phyloP scores from a whole-genome alignment of 2,797 vertebrate species.

The Sciaenops ocellatus region DNA sequence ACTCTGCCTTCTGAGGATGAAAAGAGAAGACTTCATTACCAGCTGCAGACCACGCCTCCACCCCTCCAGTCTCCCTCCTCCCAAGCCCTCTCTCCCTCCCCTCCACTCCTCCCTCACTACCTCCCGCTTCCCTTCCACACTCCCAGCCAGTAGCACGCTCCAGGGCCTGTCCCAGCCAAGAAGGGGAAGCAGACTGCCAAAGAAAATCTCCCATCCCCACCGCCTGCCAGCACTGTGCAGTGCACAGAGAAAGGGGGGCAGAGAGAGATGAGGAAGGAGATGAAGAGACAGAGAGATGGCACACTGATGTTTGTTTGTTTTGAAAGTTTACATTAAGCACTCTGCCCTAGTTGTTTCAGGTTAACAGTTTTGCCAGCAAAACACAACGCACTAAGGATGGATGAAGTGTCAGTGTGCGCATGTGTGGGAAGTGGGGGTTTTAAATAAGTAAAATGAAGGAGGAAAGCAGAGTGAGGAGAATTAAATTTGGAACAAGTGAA shows the following conservation, averaged over 20 bases:
- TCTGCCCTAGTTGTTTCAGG: slow-evolving; percentile 15
- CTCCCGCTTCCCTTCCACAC: slow-evolving; percentile 86
- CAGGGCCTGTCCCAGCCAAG: slow-evolving; percentile 84
- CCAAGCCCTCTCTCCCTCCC: slow-evolving; percentile 77
- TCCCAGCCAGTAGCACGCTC: slow-evolving; percentile 92
- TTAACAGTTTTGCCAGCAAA: slow-evolving; percentile 25
- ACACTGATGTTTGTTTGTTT: slow-evolving; percentile 53
- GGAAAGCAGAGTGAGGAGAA: slow-evolving; percentile 53
- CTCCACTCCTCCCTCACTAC: slow-evolving; percentile 68
- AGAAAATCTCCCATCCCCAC: slow-evolving; percentile 83
- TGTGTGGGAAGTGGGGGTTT: slow-evolving; percentile 3
- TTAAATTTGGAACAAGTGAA: slow-evolving; percentile 53
- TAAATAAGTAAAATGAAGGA: slow-evolving; percentile 52
- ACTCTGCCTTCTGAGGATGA: slow-evolving; percentile 92
- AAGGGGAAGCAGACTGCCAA: slow-evolving; percentile 83
- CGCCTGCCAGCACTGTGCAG: slow-evolving; percentile 77
- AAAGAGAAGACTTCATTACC: slow-evolving; percentile 96
- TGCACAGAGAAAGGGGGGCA: slow-evolving; percentile 55
- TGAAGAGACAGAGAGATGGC: slow-evolving; percentile 42
- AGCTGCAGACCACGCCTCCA: slow-evolving; percentile 89
- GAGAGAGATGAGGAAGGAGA: slow-evolving; percentile 45
- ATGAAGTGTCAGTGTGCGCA: not conserved
- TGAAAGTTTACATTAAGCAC: slow-evolving; percentile 17
- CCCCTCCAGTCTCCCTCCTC: slow-evolving; percentile 73
- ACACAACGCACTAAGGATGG: slow-evolving; percentile 12